A percentile compares a stretch with the other conserved stretches of the same genome.
phyloP scores from a whole-genome alignment of 2,113 vertebrate genomes.

The Petrocephalus zakoni region DNA sequence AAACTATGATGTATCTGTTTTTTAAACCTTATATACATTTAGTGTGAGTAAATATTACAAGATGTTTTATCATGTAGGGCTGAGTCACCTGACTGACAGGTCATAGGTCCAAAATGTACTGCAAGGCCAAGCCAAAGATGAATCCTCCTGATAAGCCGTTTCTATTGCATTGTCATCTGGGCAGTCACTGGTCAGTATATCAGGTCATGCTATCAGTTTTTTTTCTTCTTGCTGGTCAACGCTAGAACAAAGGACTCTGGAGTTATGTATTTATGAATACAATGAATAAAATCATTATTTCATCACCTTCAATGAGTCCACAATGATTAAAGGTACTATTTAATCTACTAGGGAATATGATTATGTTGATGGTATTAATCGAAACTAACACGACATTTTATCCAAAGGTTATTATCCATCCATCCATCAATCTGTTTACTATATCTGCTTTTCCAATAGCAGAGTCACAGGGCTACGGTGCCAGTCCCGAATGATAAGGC shows the following conservation, averaged over 20 bases:
- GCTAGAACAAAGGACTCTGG: background rate
- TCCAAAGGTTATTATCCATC: background rate
- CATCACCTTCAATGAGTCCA: background rate
- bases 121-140: background rate
- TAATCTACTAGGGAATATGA: background rate
- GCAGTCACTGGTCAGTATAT: background rate
- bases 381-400: background rate
- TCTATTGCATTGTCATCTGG: background rate
- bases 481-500: background rate
- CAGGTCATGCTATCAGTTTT: background rate
- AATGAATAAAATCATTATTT: background rate
- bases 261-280: background rate
- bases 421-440: too few species aligned
- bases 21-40: background rate
- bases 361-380: background rate
- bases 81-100: background rate
- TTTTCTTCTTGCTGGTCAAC: background rate
- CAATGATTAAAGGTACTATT: background rate
- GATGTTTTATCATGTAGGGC: background rate
- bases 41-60: background rate
- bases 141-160: background rate
- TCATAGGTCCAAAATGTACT: background rate
- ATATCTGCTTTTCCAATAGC: background rate
- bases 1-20: background rate
- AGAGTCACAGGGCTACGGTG: background rate